phyloP scores from a whole-genome alignment of 1,140 invertebrate species.

The Drosophila persimilis region DNA sequence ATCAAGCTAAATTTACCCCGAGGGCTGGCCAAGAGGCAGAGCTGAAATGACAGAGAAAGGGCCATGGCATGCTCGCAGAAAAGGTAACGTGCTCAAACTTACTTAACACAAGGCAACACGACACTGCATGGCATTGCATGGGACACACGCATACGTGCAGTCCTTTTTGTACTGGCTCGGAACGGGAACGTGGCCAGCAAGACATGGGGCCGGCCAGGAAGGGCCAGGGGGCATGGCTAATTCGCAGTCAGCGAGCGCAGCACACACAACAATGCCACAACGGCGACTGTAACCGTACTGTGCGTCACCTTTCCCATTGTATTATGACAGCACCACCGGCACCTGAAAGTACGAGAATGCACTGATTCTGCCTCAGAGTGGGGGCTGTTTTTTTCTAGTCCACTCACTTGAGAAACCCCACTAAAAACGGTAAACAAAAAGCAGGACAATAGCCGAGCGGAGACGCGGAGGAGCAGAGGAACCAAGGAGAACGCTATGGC shows the following conservation, averaged over 20 bases:
- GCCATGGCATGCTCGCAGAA: slow-evolving; percentile 33
- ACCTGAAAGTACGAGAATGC: slow-evolving; percentile 65
- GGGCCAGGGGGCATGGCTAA: slow-evolving; percentile 40
- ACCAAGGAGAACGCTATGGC: slow-evolving; percentile 50
- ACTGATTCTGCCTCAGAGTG: slow-evolving; percentile 41
- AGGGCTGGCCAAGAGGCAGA: slow-evolving; percentile 49
- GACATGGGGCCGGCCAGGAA: slow-evolving; percentile 4
- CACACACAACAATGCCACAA: slow-evolving; percentile 39
- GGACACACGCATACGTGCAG: slow-evolving; percentile 23
- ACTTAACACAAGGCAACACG: slow-evolving; percentile 48
- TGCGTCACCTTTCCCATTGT: slow-evolving; percentile 53
- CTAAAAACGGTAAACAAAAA: slow-evolving; percentile 72
- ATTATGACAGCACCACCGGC: slow-evolving; percentile 67
- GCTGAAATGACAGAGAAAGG: slow-evolving; percentile 62
- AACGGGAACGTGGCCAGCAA: slow-evolving; percentile 35
- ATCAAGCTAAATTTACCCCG: slow-evolving; percentile 17
- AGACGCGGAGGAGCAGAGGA: slow-evolving; percentile 37
- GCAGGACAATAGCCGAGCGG: slow-evolving; percentile 58
- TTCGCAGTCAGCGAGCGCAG: slow-evolving; percentile 59
- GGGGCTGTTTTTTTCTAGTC: slow-evolving; percentile 11
- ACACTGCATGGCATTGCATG: background rate
- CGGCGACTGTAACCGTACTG: slow-evolving; percentile 34
- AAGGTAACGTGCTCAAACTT: slow-evolving; percentile 62
- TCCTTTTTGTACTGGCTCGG: slow-evolving; percentile 23
- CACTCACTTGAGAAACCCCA: slow-evolving; percentile 38